Evolutionary conservation across 1,140 invertebrate genomes (phyloP).

Genomic region (Phthorimaea operculella): DNA sequence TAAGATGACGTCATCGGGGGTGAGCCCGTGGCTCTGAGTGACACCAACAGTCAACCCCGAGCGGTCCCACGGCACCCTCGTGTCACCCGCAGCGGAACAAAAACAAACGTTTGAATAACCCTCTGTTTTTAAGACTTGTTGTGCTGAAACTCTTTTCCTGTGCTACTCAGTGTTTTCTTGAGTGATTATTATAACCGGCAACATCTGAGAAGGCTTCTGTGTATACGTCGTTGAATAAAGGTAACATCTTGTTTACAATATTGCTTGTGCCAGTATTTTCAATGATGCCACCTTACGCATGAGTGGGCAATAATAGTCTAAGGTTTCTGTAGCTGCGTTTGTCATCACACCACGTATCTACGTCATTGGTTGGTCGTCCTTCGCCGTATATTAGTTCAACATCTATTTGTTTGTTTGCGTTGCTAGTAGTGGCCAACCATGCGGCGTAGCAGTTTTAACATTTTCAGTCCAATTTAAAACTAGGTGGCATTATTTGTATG

Average conservation of each 20-base stretch:
- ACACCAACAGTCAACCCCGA: conserved; percentile 61
- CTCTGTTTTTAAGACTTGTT: background rate
- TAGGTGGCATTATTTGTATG: too few species aligned
- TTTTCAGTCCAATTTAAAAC: too few species aligned
- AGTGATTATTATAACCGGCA: background rate
- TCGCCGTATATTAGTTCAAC: too few species aligned
- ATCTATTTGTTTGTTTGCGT: too few species aligned
- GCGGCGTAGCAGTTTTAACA: too few species aligned
- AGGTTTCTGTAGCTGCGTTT: background rate
- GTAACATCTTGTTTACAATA: conserved; percentile 48
- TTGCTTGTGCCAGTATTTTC: conserved; percentile 30
- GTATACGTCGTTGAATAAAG: conserved; percentile 17
- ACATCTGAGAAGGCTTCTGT: background rate
- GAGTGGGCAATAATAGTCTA: conserved; percentile 12
- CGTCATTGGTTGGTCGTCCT: too few species aligned
- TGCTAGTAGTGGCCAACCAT: too few species aligned
- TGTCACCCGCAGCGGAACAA: conserved; percentile 25
- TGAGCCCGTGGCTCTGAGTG: conserved; percentile 58
- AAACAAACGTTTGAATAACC: conserved; percentile 30
- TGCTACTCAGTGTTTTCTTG: background rate
- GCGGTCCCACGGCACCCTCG: conserved; percentile 38
- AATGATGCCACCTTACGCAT: conserved; percentile 34
- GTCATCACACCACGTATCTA: too few species aligned
- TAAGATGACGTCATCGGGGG: conserved; percentile 63
- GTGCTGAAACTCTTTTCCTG: background rate